A percentile compares a stretch with the other conserved stretches of the same genome.
phyloP scores from a whole-genome alignment of 2,797 vertebrate genomes.

The Pipistrellus pipistrellus region DNA sequence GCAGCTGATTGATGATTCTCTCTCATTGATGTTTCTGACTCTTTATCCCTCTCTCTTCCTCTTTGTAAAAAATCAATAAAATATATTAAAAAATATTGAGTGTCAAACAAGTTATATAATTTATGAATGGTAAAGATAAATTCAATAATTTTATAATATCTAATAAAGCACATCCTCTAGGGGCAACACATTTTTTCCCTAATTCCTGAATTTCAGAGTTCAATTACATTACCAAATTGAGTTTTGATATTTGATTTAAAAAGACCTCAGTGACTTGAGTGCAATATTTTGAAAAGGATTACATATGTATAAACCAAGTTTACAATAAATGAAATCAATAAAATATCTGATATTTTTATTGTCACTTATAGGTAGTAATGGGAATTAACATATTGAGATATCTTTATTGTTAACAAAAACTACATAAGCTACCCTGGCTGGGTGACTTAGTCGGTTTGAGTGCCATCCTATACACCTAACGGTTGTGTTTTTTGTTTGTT shows the following conservation, averaged over 20 bases:
- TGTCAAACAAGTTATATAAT: background rate
- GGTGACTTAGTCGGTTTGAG: background rate
- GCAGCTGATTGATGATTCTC: too few species aligned
- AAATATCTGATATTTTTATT: background rate
- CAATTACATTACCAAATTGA: background rate
- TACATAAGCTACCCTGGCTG: background rate
- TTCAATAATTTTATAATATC: background rate
- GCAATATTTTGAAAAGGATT: background rate
- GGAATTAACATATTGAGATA: background rate
- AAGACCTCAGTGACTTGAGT: background rate
- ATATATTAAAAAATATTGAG: background rate
- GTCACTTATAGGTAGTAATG: background rate
- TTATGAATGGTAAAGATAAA: background rate
- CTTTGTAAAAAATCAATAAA: too few species aligned
- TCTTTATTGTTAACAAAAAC: background rate
- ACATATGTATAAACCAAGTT: background rate
- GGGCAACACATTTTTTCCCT: background rate
- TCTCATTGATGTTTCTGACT: too few species aligned
- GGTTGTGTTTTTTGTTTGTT: too few species aligned
- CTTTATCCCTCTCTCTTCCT: too few species aligned
- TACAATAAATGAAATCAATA: background rate
- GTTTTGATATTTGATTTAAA: background rate
- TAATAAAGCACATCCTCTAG: constrained; percentile 4
- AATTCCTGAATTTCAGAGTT: background rate
- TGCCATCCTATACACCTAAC: background rate